phyloP scores from a whole-genome alignment of 2,888 invertebrate species.

The Microplitis manilae region DNA sequence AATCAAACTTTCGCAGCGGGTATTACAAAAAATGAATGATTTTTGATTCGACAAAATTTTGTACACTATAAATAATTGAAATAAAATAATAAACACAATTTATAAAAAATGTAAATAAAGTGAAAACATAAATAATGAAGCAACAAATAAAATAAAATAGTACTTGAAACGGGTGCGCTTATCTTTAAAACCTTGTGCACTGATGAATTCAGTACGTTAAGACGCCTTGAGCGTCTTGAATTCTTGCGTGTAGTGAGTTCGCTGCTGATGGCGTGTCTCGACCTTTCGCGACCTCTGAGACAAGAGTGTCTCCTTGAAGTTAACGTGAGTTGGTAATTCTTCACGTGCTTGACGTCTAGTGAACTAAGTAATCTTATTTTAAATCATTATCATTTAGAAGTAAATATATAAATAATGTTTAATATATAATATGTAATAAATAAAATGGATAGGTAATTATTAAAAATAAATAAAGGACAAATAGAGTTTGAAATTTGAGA shows the following conservation, averaged over 20 bases:
- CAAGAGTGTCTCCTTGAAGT: background rate
- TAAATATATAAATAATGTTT: no score
- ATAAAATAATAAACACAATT: no score
- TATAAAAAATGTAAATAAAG: no score
- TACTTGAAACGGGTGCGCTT: background rate
- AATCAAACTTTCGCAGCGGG: no score
- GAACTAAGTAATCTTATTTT: background rate
- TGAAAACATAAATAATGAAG: no score
- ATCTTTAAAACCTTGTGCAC: background rate
- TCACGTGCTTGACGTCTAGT: background rate
- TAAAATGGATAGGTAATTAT: background rate
- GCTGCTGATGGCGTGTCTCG: background rate
- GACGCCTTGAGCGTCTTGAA: background rate
- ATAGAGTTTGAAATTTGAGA: slow-evolving; percentile 14
- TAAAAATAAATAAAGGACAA: background rate
- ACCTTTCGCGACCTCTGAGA: background rate
- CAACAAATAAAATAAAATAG: no score
- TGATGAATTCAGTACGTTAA: background rate
- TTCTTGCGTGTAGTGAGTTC: background rate
- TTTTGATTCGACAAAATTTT: no score
- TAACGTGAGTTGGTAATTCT: background rate
- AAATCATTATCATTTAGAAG: background rate
- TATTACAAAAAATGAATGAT: no score
- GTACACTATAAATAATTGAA: no score
- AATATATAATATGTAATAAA: no score